phyloP scores from a whole-genome alignment of 2,113 vertebrate genomes.

The Stigmatopora argus region DNA sequence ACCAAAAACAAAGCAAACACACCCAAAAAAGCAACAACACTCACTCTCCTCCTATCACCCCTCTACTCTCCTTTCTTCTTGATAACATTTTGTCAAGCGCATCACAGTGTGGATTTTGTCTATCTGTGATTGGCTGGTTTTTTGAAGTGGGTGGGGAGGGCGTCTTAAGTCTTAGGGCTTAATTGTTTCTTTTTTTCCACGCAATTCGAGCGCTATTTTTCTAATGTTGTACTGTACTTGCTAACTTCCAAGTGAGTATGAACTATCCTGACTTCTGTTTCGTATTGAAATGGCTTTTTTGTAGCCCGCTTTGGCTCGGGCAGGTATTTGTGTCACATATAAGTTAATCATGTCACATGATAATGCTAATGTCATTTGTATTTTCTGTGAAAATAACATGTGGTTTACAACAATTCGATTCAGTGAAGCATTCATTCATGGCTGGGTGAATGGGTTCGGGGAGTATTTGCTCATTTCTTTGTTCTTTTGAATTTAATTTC shows the following conservation, averaged over 20 bases:
- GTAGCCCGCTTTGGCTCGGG: constrained; percentile 51
- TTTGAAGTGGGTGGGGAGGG: constrained; percentile 11
- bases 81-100: constrained; percentile 52
- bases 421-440: constrained; percentile 49
- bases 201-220: constrained; percentile 5
- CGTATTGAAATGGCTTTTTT: constrained; percentile 63
- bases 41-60: constrained; percentile 36
- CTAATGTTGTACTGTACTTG: constrained; percentile 49
- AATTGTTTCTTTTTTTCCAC: neutral
- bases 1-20: constrained; percentile 68
- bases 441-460: constrained; percentile 35
- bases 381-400: constrained; percentile 61
- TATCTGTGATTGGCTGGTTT: constrained; percentile 51
- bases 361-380: constrained; percentile 53
- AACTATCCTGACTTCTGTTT: constrained; percentile 61
- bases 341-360: constrained; percentile 30
- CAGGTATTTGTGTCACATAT: constrained; percentile 52
- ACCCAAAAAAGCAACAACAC: constrained; percentile 62
- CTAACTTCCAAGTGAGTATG: constrained; percentile 29
- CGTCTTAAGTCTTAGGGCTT: neutral
- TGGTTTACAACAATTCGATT: constrained; percentile 41
- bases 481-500: constrained; percentile 2
- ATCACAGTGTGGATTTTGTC: constrained; percentile 51
- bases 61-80: constrained; percentile 49
- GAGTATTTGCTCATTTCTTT: constrained; percentile 21